These are phyloP conservation scores for Istiophorus platypterus DNA, from an alignment of 2,113 vertebrate genomes.

Conservation along the genomic window DNA sequence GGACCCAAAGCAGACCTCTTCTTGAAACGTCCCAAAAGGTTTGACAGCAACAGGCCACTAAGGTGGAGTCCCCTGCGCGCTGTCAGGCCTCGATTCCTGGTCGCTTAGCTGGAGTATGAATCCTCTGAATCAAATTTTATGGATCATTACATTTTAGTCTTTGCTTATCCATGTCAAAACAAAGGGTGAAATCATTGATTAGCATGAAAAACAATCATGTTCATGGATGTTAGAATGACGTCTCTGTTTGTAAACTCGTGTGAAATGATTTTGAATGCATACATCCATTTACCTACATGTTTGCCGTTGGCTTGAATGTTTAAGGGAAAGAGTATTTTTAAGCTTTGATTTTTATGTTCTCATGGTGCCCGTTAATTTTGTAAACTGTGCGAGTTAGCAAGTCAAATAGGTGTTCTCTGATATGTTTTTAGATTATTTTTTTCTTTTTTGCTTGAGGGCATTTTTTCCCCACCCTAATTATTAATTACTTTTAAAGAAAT, in stretches of 20 bases:
- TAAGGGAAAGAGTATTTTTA: conserved; percentile 55
- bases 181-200: conserved; percentile 70
- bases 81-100: conserved; percentile 31
- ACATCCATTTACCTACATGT: conserved; percentile 48
- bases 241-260: conserved; percentile 57
- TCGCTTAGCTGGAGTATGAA: conserved; percentile 32
- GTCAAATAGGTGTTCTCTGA: neutral
- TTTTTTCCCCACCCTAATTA: conserved; percentile 18
- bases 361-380: conserved; percentile 34
- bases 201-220: conserved; percentile 68
- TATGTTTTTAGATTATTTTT: conserved; percentile 24
- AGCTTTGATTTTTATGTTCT: conserved; percentile 44
- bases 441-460: conserved; percentile 24
- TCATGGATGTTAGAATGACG: conserved; percentile 61
- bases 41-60: neutral
- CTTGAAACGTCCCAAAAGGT: conserved; percentile 3
- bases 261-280: conserved; percentile 61
- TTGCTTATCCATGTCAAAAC: conserved; percentile 52
- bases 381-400: conserved; percentile 22
- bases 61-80: conserved; percentile 4
- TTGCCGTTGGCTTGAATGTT: conserved; percentile 68
- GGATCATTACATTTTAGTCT: conserved; percentile 69
- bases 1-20: conserved; percentile 18
- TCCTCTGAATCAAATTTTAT: conserved; percentile 65
- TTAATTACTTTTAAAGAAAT: conserved; percentile 44